Base-by-base conservation (phyloP, 2,888 invertebrate species). In the Caenorhabditis uteleia region DNA sequence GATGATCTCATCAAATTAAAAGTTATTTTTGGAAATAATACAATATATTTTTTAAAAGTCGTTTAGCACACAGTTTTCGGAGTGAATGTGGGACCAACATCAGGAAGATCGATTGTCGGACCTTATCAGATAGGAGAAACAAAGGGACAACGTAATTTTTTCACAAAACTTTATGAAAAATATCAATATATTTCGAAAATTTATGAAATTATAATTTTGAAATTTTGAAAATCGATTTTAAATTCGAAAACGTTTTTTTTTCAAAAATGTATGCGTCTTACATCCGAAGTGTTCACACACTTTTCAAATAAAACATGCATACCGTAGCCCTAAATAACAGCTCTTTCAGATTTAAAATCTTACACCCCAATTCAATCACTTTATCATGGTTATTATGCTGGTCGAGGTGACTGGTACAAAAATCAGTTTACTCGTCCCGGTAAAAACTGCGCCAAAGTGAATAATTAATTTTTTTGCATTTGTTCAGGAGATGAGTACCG, bases 401-500 rank as follows among this genome's bases (percentile, higher is more conserved):
- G 57, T 16, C 47, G 62, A 34, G 68, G 66, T 10, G 71, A 71
- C 29, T 71, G 71, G 71, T 71, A 71, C 47, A 59, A 61, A 20
- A 66, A 50, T 46, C 62, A 68, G 20, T 71, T 71, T 44, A 27
- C 34, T 18, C 34, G 66, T 18, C 68, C 71, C n/a, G 60, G 70
- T 53, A 18, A 43, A 21, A 14, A 5, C 7, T n/a, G 12, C n/a
- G 14, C 7, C 4, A 18, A n/a, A 27, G 44, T 44, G 44, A 10
- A 23, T 18, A 45, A 23, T 14, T 2, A 18, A n/a, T 16, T 47
- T n/a, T 50, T 18, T 4, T 48, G 26, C 39, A 10, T 1, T 20
- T 25, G 39, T 53, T 3, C 38, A 69, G 74, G 75, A 29, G 77
- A 77, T 45, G 66, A 75, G 47, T 68, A 74, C 18, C 60, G 72